Percentiles rank a stretch among this genome's conserved stretches.
Evolutionary conservation across 2,888 invertebrate genomes (phyloP).

Genomic region (Scaptomyza cyrtandrae): DNA sequence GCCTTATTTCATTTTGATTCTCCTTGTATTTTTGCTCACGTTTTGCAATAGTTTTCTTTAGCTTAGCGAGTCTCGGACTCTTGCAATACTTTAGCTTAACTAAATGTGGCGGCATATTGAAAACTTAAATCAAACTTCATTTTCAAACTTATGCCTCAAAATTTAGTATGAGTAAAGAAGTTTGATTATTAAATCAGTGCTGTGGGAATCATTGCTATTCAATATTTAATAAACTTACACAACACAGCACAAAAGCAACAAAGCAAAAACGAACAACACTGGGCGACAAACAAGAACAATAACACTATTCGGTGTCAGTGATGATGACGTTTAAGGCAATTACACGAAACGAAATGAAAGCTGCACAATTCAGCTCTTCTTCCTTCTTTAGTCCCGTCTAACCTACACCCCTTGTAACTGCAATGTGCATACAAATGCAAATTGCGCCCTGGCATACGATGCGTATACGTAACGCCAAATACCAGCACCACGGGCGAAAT

Average conservation of each 20-base stretch:
- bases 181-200: conserved; percentile 61
- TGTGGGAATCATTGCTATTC: conserved; percentile 20
- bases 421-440: conserved; percentile 81
- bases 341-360: conserved; percentile 59
- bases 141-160: background rate
- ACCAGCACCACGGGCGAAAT: conserved; percentile 47
- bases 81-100: background rate
- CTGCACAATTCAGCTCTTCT: conserved; percentile 22
- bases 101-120: conserved; percentile 20
- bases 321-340: conserved; percentile 80
- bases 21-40: background rate
- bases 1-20: background rate
- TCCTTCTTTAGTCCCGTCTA: background rate
- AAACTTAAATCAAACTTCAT: conserved; percentile 42
- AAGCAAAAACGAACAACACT: conserved; percentile 22
- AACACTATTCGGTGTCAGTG: conserved; percentile 38
- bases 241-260: conserved; percentile 17
- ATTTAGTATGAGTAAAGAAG: conserved; percentile 24
- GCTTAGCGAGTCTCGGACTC: background rate
- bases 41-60: conserved; percentile 18
- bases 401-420: conserved; percentile 40
- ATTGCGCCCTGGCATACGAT: conserved; percentile 70
- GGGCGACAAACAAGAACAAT: conserved; percentile 28
- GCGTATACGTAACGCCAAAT: conserved; percentile 76
- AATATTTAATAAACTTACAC: conserved; percentile 57